Evolutionary conservation across 1,140 invertebrate species (phyloP).

Genomic region (Drosophila trapezifrons): DNA sequence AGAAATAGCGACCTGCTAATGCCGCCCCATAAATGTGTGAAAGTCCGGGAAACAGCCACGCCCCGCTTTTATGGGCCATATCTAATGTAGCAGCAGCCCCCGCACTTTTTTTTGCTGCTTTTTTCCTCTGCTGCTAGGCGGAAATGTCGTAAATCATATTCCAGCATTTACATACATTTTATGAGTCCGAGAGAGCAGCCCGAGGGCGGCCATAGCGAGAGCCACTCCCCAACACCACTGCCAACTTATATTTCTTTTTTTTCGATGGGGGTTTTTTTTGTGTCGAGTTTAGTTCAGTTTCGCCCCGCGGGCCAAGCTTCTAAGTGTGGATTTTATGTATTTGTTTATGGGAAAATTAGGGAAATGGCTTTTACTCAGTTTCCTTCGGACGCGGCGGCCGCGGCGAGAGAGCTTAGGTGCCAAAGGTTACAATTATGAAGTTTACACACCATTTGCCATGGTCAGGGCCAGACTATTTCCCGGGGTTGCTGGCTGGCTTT

Average conservation of each 20-base stretch:
- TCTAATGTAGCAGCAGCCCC: slow-evolving; percentile 8
- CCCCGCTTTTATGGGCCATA: slow-evolving; percentile 36
- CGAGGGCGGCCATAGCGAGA: slow-evolving; percentile 16
- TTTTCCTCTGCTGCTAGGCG: slow-evolving; percentile 37
- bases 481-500: slow-evolving; percentile 32
- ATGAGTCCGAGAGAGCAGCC: slow-evolving; percentile 60
- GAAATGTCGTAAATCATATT: slow-evolving; percentile 82
- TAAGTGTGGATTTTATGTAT: slow-evolving; percentile 84
- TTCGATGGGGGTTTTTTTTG: slow-evolving; percentile 23
- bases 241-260: slow-evolving; percentile 13
- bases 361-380: slow-evolving; percentile 77
- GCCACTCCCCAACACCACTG: slow-evolving; percentile 31
- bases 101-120: slow-evolving; percentile 7
- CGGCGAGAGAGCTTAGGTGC: slow-evolving; percentile 47
- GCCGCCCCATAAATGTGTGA: slow-evolving; percentile 75
- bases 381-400: slow-evolving; percentile 19
- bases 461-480: slow-evolving; percentile 14
- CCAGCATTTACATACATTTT: slow-evolving; percentile 78
- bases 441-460: slow-evolving; percentile 80
- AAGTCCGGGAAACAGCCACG: slow-evolving; percentile 60
- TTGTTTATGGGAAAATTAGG: slow-evolving; percentile 84
- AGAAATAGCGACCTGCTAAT: slow-evolving; percentile 66
- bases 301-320: slow-evolving; percentile 49
- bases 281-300: slow-evolving; percentile 15
- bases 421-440: slow-evolving; percentile 83